Conservation (phyloP, 1,140 invertebrate species). For the Wasmannia auropunctata region DNA sequence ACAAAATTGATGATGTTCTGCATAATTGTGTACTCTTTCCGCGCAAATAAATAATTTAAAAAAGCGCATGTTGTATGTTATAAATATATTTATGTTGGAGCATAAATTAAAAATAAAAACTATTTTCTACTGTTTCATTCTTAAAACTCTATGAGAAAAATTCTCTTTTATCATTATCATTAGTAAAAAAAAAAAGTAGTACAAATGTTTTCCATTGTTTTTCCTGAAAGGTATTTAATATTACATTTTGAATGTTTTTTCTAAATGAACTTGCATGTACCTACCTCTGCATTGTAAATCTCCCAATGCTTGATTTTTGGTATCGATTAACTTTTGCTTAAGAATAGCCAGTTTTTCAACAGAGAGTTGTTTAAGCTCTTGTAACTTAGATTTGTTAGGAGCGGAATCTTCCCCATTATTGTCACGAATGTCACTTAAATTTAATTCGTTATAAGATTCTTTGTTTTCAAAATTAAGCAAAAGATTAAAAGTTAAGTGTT, state of each 20-base stretch:
- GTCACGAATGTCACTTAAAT: slow-evolving; percentile 78
- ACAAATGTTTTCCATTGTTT: background rate
- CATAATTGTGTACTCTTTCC: background rate
- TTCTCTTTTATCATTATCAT: no score
- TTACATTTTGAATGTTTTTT: background rate
- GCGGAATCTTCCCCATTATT: slow-evolving; percentile 83
- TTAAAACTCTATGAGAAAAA: no score
- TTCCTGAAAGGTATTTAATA: background rate
- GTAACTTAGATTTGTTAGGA: slow-evolving; percentile 86
- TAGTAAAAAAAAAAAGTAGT: background rate
- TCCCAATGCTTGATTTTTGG: slow-evolving; percentile 82
- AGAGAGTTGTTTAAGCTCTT: slow-evolving; percentile 88
- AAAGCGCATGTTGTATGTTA: background rate
- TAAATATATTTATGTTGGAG: background rate
- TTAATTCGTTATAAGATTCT: slow-evolving; percentile 63
- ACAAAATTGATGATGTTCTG: no score
- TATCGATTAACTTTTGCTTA: slow-evolving; percentile 88
- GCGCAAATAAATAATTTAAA: background rate
- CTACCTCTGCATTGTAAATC: slow-evolving; percentile 57
- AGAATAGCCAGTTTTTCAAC: slow-evolving; percentile 89
- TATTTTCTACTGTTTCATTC: no score
- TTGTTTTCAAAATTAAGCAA: slow-evolving; percentile 86
- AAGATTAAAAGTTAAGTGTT: slow-evolving; percentile 86
- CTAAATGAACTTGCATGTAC: background rate
- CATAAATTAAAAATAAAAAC: background rate